Evolutionary conservation across 2,113 vertebrate genomes (phyloP).

Genomic region (Plestiodon gilberti): DNA sequence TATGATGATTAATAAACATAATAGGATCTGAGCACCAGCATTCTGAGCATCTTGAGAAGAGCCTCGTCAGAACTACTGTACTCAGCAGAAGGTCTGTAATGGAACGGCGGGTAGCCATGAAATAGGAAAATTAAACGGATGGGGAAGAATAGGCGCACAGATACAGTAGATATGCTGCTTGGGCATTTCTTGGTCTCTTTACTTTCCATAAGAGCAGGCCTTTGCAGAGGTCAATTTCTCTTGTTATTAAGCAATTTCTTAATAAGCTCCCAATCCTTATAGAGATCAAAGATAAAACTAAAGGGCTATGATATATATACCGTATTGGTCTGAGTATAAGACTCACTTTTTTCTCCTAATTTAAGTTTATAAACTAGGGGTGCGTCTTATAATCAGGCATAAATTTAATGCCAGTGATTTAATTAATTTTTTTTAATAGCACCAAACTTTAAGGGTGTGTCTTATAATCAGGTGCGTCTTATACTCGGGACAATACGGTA

Average conservation of each 20-base stretch:
- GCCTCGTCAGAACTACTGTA: neutral
- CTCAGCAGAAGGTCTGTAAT: slow-evolving; percentile 1
- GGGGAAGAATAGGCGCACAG: neutral
- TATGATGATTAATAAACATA: slow-evolving; percentile 39
- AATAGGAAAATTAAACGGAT: neutral
- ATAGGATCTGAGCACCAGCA: slow-evolving; percentile 3
- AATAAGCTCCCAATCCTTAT: neutral
- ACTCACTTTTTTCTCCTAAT: too few species aligned
- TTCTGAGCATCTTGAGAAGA: slow-evolving; percentile 23
- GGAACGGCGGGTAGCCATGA: neutral
- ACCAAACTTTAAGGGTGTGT: too few species aligned
- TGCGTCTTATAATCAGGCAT: too few species aligned
- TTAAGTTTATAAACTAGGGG: too few species aligned
- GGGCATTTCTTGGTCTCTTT: neutral
- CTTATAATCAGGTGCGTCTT: too few species aligned
- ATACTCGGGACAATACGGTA: too few species aligned
- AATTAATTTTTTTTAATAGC: too few species aligned
- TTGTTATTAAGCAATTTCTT: neutral
- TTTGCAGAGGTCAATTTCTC: slow-evolving; percentile 28
- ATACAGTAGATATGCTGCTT: neutral
- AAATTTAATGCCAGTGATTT: too few species aligned
- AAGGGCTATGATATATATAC: neutral
- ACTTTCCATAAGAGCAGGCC: slow-evolving; percentile 1
- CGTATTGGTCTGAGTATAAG: too few species aligned
- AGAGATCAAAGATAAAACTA: slow-evolving; percentile 24